Evolutionary conservation across 1,140 invertebrate species (phyloP).

Genomic region (Whitmania pigra): DNA sequence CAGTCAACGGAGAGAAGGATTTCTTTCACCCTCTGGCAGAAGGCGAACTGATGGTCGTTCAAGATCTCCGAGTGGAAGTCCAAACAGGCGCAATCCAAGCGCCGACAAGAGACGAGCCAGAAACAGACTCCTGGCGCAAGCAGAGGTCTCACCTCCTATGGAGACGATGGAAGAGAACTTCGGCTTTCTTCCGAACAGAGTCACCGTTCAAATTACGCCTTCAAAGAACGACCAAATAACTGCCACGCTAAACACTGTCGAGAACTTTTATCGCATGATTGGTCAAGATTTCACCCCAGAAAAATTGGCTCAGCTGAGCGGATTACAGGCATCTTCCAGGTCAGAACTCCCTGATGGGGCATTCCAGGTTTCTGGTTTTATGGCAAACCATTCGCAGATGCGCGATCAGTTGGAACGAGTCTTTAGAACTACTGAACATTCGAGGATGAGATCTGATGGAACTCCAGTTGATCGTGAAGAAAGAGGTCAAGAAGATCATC

Average conservation of each 20-base stretch:
- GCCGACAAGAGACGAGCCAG: background rate
- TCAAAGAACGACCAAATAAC: conserved; percentile 10
- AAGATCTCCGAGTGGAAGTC: conserved; percentile 1
- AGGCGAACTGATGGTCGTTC: background rate
- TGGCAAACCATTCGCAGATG: background rate
- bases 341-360: background rate
- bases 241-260: conserved; percentile 6
- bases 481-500: background rate
- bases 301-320: background rate
- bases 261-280: conserved; percentile 9
- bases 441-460: background rate
- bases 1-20: background rate
- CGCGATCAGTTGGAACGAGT: conserved; percentile 1
- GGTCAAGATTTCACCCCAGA: background rate
- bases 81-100: background rate
- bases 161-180: conserved; percentile 6
- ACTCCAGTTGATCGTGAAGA: conserved; percentile 5
- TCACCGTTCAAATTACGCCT: background rate
- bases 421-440: background rate
- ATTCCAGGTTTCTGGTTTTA: background rate
- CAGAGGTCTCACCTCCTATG: background rate
- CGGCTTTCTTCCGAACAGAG: background rate
- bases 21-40: background rate
- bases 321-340: too few species aligned
- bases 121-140: background rate